Base-by-base conservation (phyloP, 2,888 invertebrate genomes). In the Epirrita christyi region DNA sequence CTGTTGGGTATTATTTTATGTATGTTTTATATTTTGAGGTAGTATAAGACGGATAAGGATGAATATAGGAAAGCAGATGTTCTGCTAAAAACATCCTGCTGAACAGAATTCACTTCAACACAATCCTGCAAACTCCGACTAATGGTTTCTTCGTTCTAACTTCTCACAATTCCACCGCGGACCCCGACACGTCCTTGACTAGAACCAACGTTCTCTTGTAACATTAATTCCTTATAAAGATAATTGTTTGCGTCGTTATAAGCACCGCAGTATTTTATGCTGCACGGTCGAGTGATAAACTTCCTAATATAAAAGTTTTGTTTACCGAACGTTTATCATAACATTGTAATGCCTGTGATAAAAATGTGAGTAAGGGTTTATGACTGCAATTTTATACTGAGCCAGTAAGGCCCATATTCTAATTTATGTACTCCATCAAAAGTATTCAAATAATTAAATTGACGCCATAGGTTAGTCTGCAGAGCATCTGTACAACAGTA, bases 191-290 rank as follows among this genome's bases (percentile, higher is more conserved):
- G 37, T 47, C 32, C 48, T 42, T 38, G 47, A 32, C 13, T 28
- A 14, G 41, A 44, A 15, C 36, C 52, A 44, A 42, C 34, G 27
- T 43, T 52, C n/a, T 47, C 38, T 52, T 37, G 47, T 43, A 43
- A 32, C 57, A 59, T 58, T 55, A 43, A 55, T 54, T 46, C 49
- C 47, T 49, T 44, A 45, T 52, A 50, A 49, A 55, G 53, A 58
- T 64, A 59, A 66, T 66, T 64, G 56, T 64, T 64, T 54, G 40
- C 45, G 52, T 45, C 36, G 13, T 55, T 60, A 54, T 58, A 60
- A 55, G 55, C 44, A 56, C 55, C 34, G 55, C 50, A 45, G 54
- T 59, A 63, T 55, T 52, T 64, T 64, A 66, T 59, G 59, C 50
- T 40, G 52, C 52, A 55, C 55, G 55, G 57, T 49, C 50, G 52